phyloP scores from a whole-genome alignment of 2,888 invertebrate genomes.

The Drosophila bunnanda region DNA sequence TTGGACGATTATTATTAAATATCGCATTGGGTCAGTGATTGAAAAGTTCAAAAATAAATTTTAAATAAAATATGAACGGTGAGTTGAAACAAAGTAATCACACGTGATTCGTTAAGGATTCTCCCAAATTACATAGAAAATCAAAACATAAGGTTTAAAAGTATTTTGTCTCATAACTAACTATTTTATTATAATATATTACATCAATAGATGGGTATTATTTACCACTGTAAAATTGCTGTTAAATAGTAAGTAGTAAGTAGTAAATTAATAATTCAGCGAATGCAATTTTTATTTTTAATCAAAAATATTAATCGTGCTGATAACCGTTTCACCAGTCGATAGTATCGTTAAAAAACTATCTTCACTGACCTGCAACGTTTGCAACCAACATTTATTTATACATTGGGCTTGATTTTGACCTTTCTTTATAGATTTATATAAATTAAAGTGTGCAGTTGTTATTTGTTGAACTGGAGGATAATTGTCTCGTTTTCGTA shows the following conservation, averaged over 20 bases:
- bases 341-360: conserved; percentile 22
- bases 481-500: background rate
- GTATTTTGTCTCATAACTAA: background rate
- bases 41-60: background rate
- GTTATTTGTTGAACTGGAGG: background rate
- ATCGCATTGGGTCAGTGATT: conserved; percentile 5
- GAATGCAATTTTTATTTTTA: background rate
- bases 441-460: background rate
- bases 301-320: too few species aligned
- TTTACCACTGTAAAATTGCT: background rate
- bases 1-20: conserved; percentile 30
- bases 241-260: too few species aligned
- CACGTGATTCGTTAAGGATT: too few species aligned
- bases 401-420: conserved; percentile 5
- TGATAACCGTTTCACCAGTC: conserved; percentile 3
- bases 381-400: conserved; percentile 18
- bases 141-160: too few species aligned
- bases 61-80: background rate
- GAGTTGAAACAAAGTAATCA: background rate
- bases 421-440: conserved; percentile 2
- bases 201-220: background rate
- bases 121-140: too few species aligned
- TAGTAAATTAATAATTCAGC: too few species aligned
- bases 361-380: conserved; percentile 32
- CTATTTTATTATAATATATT: background rate